Base-by-base conservation (phyloP, 1,140 invertebrate genomes). In the Neelides sp. region DNA sequence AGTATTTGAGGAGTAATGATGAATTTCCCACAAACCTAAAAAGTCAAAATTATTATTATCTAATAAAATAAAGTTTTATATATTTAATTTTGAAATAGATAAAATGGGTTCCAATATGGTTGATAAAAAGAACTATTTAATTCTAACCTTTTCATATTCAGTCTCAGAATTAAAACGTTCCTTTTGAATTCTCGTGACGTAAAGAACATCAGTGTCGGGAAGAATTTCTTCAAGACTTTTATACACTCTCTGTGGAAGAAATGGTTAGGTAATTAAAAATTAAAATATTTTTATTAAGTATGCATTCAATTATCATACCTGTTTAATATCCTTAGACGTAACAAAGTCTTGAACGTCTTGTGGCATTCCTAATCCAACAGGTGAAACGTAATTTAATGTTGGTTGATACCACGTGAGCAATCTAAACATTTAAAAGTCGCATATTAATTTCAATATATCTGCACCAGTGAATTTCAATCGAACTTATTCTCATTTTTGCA, bases 121-220 rank as follows among this genome's bases (percentile, higher is more conserved):
- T 19, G 10, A 44, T 13, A 7, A 27, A 22, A 7, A 44, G 12
- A 44, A 23, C 12, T 44, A 44, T 24, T 44, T 32, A 39, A 35
- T 49, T 37, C 44, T 64, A 71, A 88, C 85, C 76, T 82, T 75
- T 46, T 91, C 71, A 68, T 96, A 98, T 62, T 95, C 89, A 54
- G 85, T 79, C 60, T 81, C 69, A 28, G 75, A 79, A 0, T 71
- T 62, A 69, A 99, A 98, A 58, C 95, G 73, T 71, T 99, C 95
- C 24, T 81, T 77, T 67, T 99, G 95, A 61, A 99, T 96, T 55
- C 95, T 75, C 0, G 95, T 99, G 83, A 98, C 92, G 61, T 98
- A 98, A 2, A 98, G 66, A 13, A 99, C 92, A 72, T 99, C 95
- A 4, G 92, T 95, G 45, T 91, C 86, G 0, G 80, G 78, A 7